Percentiles rank a stretch among this genome's conserved stretches.
These are phyloP conservation scores for Drosophila arizonae DNA, from an alignment of 1,140 invertebrate species.

Conservation along the genomic window DNA sequence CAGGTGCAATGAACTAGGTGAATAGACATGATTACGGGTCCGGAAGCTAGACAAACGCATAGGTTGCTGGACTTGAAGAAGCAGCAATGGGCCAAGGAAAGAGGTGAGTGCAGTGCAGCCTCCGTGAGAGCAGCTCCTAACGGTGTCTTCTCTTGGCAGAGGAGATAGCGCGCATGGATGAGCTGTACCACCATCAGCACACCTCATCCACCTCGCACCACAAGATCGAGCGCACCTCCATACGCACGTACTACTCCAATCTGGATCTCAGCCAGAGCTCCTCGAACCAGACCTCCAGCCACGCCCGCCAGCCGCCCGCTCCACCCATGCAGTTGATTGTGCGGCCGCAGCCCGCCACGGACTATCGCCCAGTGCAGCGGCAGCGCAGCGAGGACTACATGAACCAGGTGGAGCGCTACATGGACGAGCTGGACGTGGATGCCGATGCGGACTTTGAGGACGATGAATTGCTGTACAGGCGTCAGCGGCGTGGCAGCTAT, in stretches of 20 bases:
- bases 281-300: slow-evolving; percentile 58
- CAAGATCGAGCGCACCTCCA: slow-evolving; percentile 81
- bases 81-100: slow-evolving; percentile 88
- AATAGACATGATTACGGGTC: slow-evolving; percentile 73
- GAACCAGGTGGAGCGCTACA: slow-evolving; percentile 71
- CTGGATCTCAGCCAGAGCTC: slow-evolving; percentile 72
- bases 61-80: slow-evolving; percentile 87
- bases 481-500: slow-evolving; percentile 59
- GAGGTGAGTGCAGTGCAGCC: slow-evolving; percentile 83
- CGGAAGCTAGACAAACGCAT: slow-evolving; percentile 76
- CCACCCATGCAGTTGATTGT: slow-evolving; percentile 12
- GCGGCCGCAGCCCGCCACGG: slow-evolving; percentile 23
- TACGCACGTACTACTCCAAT: slow-evolving; percentile 81
- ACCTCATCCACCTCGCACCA: slow-evolving; percentile 70
- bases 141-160: slow-evolving; percentile 83
- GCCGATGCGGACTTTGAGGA: slow-evolving; percentile 64
- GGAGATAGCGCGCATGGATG: slow-evolving; percentile 86
- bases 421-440: slow-evolving; percentile 67
- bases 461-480: slow-evolving; percentile 59
- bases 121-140: background rate
- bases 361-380: slow-evolving; percentile 40
- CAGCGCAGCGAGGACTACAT: slow-evolving; percentile 59
- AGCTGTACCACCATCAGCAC: slow-evolving; percentile 77
- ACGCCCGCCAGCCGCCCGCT: slow-evolving; percentile 38
- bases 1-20: slow-evolving; percentile 62